Evolutionary conservation across 1,140 invertebrate species (phyloP), one percentile per base, ranked within the genome.

Genomic region (Odontomachus brunneus): DNA sequence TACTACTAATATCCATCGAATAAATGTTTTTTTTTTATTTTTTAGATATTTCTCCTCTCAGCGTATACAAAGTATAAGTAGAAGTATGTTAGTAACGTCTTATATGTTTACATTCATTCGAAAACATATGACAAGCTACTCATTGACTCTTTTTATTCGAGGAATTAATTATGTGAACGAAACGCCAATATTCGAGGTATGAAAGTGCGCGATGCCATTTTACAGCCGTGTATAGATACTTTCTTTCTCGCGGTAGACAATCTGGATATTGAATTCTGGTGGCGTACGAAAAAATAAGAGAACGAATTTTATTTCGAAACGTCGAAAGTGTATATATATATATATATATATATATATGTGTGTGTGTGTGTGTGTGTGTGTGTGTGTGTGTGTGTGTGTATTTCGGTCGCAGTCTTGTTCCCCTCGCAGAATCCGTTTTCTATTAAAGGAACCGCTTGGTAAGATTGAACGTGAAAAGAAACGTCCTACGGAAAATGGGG

Each of bases 391-490:
- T 33, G 2, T 33, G 2, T 33, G 2, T 81, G 48, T 62, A 26
- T 81, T 22, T 66, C 33, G 26, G 24, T 72, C 26, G 55, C 26
- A 51, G 12, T 49, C 22, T 7, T n/a, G 11, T 19, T 48, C 19
- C 44, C 72, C 84, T 74, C 82, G 33, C 44, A 82, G 88, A 89
- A 89, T 89, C 82, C 76, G 82, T 88, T 91, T 90, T 91, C 89
- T 91, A 89, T 90, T 89, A 88, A 81, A 83, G 74, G 76, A 90
- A 82, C 88, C 82, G 55, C 44, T 80, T 53, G 80, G 83, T 83
- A 88, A 90, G 86, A 89, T 91, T 90, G 84, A 67, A 86, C 81
- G 83, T 82, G 69, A 83, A 55, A 86, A 84, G 74, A 78, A 88
- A 84, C 83, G 81, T 80, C 48, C 57, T 19, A 22, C 62, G 72